Evolutionary conservation across 2,888 invertebrate genomes (phyloP), one percentile per base, ranked within the genome.

Genomic region (Drosophila subsilvestris): DNA sequence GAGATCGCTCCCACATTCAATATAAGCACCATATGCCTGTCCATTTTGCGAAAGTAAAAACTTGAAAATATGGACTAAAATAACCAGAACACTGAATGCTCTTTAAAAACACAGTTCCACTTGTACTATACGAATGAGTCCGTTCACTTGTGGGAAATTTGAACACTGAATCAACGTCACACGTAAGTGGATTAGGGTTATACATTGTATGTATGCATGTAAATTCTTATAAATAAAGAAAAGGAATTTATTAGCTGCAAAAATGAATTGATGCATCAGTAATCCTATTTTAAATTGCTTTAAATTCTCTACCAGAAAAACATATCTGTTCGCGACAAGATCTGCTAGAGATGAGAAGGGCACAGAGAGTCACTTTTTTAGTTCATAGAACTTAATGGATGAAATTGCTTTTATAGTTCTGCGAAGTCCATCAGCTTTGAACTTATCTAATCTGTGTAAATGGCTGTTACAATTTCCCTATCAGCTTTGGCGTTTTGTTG

Each of bases 381-480:
- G 37, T 37, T 37, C 37, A 7, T 14, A n/a, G 7, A 37, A 37
- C 37, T 37, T n/a, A 2, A n/a, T 37, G 7, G n/a, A 37, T 37
- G 7, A 14, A 0, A 5, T 37, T 5, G 32, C 14, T 2, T 2
- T 12, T 14, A 0, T 37, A 7, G n/a, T n/a, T 2, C 14, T 6
- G 7, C 37, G 37, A 37, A 37, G n/a, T 37, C 37, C 37, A 0
- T 37, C 37, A 10, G 29, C 12, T 42, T 20, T 55, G 12, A 20
- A 10, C 44, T 69, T 44, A 70, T 69, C 69, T 69, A 60, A 70
- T 70, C 69, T 37, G 12, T 70, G 69, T 69, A 69, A 69, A 37
- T 14, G 22, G 20, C 37, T 60, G 54, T 69, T 50, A 70, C 61
- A 54, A 44, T 22, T 47, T 22, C 3, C 18, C 17, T 43, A 32